Base-by-base conservation (phyloP, 2,888 invertebrate genomes). In the Leucozona laternaria region DNA sequence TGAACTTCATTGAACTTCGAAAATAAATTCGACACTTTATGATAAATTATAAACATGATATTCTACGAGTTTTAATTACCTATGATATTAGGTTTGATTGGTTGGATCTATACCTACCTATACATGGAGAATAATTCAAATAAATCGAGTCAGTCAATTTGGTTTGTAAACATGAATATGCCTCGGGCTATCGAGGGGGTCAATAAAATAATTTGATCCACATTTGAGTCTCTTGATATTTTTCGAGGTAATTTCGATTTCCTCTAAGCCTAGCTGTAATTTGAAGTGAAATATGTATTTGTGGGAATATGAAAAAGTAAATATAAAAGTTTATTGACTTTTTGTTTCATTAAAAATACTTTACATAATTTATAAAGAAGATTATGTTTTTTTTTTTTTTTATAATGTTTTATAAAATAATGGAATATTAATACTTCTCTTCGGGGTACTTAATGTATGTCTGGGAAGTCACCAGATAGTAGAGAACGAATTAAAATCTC, bases 161-260 rank as follows among this genome's bases (percentile, higher is more conserved):
- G 0, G 45, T 17, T 45, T 45, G 0, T 70, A 22, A 64, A 62
- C 31, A 11, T 55, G 20, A 50, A 48, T 40, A 31, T 66, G 64
- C 17, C 25, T 66, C 7, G 31, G 53, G 66, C 55, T 45, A 8
- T 13, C 15, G 15, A 13, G 5, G 53, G 25, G 53, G 7, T 15
- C 53, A 37, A 68, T 43, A 62, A 55, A 40, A 5, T 64, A 75
- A 57, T 58, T 45, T 34, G 57, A 72, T 34, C 53, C 13, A 79
- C 37, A 84, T 68, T 76, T 13, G 31, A 58, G 20, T 20, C 11
- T 25, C 10, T 43, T 43, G 25, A 25, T 43, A 25, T 45, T 58
- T 68, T 58, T 77, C 68, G 37, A 81, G 72, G 77, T 70, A 70
- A 70, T 77, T 73, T 37, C 10, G 25, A 73, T 80, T 81, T 62